Conservation (phyloP, 2,113 vertebrate genomes). For the Leucopsar rothschildi region DNA sequence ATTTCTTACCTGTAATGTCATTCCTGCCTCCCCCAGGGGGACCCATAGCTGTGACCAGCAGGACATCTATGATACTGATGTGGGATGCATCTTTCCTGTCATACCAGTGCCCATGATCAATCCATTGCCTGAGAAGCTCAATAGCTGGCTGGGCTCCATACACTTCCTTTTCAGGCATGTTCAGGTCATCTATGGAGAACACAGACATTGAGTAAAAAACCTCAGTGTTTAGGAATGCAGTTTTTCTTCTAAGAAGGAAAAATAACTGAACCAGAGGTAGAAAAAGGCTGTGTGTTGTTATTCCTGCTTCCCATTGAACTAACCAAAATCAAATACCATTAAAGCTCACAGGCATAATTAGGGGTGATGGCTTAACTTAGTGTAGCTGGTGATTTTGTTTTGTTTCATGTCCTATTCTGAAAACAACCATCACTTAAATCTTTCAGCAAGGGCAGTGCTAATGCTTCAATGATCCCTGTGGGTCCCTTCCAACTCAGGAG, state of each 20-base stretch:
- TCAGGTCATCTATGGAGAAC: slow-evolving; percentile 84
- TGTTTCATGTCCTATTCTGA: not conserved
- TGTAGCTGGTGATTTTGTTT: not conserved
- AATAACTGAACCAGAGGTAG: not conserved
- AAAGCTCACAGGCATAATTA: not conserved
- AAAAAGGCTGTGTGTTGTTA: not conserved
- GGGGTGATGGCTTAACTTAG: not conserved
- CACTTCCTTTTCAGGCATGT: slow-evolving; percentile 92
- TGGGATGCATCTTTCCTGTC: slow-evolving; percentile 85
- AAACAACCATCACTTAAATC: not conserved
- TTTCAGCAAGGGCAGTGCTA: not conserved
- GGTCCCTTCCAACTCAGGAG: not conserved
- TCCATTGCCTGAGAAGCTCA: slow-evolving; percentile 88
- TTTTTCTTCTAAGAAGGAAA: not conserved
- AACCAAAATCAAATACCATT: not conserved
- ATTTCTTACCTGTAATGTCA: slow-evolving; percentile 85
- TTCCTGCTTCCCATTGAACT: not conserved
- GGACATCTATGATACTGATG: slow-evolving; percentile 78
- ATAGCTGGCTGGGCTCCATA: slow-evolving; percentile 93
- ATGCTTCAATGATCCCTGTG: not conserved
- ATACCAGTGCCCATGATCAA: slow-evolving; percentile 91
- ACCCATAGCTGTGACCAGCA: slow-evolving; percentile 88
- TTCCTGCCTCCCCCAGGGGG: slow-evolving; percentile 92
- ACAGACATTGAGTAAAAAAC: not conserved
- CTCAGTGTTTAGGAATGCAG: not conserved